phyloP scores from a whole-genome alignment of 2,888 invertebrate genomes.

The Metacarcinus magister region DNA sequence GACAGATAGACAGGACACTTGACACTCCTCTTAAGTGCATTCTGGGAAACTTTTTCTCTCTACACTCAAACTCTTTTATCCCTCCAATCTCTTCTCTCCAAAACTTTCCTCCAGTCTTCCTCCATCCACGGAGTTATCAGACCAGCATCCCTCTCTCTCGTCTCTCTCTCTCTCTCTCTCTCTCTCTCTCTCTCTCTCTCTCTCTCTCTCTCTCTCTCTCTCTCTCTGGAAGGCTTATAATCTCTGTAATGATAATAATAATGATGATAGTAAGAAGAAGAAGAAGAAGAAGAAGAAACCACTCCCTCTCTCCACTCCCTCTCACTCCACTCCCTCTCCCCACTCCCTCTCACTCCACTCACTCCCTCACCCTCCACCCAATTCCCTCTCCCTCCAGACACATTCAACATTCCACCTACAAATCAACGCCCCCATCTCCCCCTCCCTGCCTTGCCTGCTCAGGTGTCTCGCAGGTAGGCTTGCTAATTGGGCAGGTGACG shows the following conservation, averaged over 20 bases:
- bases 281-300: no score
- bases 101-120: neutral
- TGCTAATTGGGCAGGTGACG: neutral
- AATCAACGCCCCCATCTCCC: no score
- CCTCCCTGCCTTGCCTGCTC: neutral
- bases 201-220: conserved; percentile 43
- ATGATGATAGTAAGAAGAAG: neutral
- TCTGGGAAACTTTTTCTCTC: neutral
- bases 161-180: conserved; percentile 32
- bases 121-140: neutral
- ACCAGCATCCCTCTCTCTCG: neutral
- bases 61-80: neutral
- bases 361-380: neutral
- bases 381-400: neutral
- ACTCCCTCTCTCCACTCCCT: neutral
- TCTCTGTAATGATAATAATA: neutral
- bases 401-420: neutral
- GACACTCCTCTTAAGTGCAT: neutral
- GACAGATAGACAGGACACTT: neutral
- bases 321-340: neutral
- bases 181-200: conserved; percentile 44
- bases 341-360: neutral
- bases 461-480: neutral
- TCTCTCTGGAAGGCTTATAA: neutral
- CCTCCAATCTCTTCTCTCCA: neutral